phyloP scores from a whole-genome alignment of 1,140 invertebrate species.

The Chironomus tepperi region DNA sequence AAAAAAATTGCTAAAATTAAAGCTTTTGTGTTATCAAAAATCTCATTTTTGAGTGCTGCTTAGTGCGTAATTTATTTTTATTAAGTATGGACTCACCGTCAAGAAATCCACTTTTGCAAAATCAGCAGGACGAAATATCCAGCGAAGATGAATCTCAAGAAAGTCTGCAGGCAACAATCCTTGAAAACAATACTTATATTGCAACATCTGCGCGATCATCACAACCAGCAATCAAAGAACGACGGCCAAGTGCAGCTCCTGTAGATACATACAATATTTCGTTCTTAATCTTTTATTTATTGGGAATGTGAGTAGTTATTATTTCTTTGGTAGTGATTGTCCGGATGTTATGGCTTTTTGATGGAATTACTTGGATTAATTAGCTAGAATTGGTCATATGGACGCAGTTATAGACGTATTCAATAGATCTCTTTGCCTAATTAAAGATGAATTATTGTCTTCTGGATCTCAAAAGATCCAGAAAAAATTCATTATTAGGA shows the following conservation, averaged over 20 bases:
- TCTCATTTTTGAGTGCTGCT: no score
- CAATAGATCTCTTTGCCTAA: no score
- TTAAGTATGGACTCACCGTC: neutral
- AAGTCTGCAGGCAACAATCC: neutral
- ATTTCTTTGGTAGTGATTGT: neutral
- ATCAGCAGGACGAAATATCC: neutral
- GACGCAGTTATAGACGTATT: no score
- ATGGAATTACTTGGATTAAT: neutral
- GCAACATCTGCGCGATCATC: neutral
- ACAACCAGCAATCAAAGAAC: neutral
- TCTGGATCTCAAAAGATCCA: neutral
- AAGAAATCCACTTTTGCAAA: neutral
- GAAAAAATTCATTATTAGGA: neutral
- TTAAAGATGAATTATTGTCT: no score
- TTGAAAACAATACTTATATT: neutral
- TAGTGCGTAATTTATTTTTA: no score
- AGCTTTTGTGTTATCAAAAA: no score
- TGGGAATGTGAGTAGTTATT: conserved; percentile 63
- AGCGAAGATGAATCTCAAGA: conserved; percentile 20
- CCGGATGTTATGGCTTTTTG: neutral
- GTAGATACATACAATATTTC: conserved; percentile 53
- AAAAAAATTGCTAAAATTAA: no score
- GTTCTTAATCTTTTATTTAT: conserved; percentile 79
- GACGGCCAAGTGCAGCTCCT: conserved; percentile 42
- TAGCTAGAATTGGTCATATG: neutral